A percentile compares a stretch with the other conserved stretches of the same genome.
Evolutionary conservation across 2,113 vertebrate genomes (phyloP).

Genomic region (Euleptes europaea): DNA sequence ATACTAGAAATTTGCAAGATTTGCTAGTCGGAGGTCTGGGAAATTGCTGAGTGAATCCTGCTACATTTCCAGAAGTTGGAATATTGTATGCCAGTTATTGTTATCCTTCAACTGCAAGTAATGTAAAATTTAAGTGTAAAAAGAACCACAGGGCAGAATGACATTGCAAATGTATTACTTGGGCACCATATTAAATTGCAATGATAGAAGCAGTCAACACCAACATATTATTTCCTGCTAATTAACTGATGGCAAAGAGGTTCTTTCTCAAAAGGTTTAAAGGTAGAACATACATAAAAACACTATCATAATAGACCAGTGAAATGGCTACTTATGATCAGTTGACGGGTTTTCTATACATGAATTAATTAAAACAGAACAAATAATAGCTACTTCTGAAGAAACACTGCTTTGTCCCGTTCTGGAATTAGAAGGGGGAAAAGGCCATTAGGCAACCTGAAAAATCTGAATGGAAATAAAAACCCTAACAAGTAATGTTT

Average conservation of each 20-base stretch:
- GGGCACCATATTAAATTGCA: neutral
- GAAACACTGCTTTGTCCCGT: neutral
- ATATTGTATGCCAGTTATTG: neutral
- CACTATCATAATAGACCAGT: neutral
- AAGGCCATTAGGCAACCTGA: neutral
- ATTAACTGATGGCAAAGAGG: neutral
- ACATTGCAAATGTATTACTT: neutral
- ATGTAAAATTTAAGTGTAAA: neutral
- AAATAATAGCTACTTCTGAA: neutral
- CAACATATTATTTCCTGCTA: neutral
- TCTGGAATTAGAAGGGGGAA: neutral
- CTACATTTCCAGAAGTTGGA: neutral
- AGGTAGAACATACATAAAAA: neutral
- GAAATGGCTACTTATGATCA: neutral
- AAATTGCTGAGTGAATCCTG: neutral
- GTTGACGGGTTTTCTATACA: neutral
- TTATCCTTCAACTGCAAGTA: neutral
- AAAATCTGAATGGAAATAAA: neutral
- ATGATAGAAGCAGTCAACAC: neutral
- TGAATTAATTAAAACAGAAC: neutral
- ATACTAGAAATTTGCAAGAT: neutral
- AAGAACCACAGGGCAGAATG: no score
- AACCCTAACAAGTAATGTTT: neutral
- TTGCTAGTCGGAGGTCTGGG: neutral
- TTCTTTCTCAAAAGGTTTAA: neutral